Percentiles rank a stretch among this genome's conserved stretches.
Evolutionary conservation across 2,797 vertebrate genomes (phyloP).

Genomic region (Acanthurus lineatus): DNA sequence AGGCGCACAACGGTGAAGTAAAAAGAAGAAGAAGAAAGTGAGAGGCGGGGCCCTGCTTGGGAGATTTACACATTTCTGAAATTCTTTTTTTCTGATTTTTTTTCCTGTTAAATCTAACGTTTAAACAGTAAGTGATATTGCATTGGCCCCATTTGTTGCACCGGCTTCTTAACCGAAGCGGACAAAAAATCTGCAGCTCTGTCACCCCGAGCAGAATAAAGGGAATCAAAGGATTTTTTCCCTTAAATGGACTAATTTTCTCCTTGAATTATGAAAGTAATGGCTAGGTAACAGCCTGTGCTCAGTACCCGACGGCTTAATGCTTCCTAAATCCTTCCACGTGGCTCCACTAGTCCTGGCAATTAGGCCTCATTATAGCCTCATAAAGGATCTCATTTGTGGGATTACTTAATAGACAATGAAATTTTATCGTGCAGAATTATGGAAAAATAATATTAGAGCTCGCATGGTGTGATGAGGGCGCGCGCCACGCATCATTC

Average conservation of each 20-base stretch:
- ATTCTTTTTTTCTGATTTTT: conserved; percentile 71
- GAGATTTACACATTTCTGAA: conserved; percentile 74
- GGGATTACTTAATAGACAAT: conserved; percentile 99
- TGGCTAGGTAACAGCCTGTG: conserved; percentile 98
- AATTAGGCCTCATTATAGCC: conserved; percentile 99
- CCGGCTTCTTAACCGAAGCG: conserved; percentile 85
- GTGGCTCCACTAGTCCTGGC: conserved; percentile 96
- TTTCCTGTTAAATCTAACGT: conserved; percentile 62
- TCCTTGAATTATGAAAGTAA: conserved; percentile 99
- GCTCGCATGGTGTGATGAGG: conserved; percentile 86
- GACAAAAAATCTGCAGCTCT: conserved; percentile 86
- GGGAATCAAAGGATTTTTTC: conserved; percentile 92
- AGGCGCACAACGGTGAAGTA: conserved; percentile 32
- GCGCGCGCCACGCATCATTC: conserved; percentile 90
- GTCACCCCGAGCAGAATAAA: conserved; percentile 91
- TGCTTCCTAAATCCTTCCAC: conserved; percentile 99
- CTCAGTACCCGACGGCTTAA: conserved; percentile 98
- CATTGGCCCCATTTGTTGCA: conserved; percentile 87
- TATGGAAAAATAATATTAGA: conserved; percentile 95
- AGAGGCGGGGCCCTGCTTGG: conserved; percentile 41
- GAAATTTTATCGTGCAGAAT: conserved; percentile 98
- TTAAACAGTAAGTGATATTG: conserved; percentile 83
- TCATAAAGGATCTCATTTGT: conserved; percentile 98
- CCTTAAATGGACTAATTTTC: conserved; percentile 99
- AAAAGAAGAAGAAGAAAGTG: conserved; percentile 43